Base-by-base conservation (phyloP, 2,797 vertebrate species). In the Sebastes hubbsi region DNA sequence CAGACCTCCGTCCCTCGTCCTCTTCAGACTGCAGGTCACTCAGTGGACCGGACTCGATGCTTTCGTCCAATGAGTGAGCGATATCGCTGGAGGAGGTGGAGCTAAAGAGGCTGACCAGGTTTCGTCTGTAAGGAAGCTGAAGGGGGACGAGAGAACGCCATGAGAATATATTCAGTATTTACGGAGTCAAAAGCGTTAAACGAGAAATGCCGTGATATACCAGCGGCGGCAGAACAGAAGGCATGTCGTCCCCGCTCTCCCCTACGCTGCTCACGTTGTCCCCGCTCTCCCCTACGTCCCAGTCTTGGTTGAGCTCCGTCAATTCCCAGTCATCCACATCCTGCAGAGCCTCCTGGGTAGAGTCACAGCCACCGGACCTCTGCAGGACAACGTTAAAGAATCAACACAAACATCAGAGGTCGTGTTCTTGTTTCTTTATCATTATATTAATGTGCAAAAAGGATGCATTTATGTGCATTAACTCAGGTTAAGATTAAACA, bases 291-390 rank as follows among this genome's bases (percentile, higher is more conserved):
- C 90, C 94, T 62, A 42, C 3, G 4, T 97, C 97, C 94, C 97
- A 98, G 88, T 98, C 97, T 0, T 95, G 94, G 85, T 97, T 97
- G 88, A 97, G 95, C 93, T 99, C 98, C 1, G 97, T 97, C 75
- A 99, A 87, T 32, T 99, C 98, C 98, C 98, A 99, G 89, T 99
- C 97, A 75, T 99, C 98, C 59, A 99, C 97, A 20, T 99, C 97
- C 95, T 99, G 97, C 88, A 98, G 79, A 13, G 92, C 94, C 81
- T 97, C 97, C 74, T 94, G 94, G 77, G 73, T 30, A 0, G 79
- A 77, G 24, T 86, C 82, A 11, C 65, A 54, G 11, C 90, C 46
- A 0, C 83, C 67, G 5, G 95, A 92, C 77, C 95, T 96, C 88
- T 96, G 96, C 6, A 95, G 54, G 46, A 24, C 8, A 27, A 36